phyloP scores from a whole-genome alignment of 2,797 vertebrate species.

The Picus viridis region DNA sequence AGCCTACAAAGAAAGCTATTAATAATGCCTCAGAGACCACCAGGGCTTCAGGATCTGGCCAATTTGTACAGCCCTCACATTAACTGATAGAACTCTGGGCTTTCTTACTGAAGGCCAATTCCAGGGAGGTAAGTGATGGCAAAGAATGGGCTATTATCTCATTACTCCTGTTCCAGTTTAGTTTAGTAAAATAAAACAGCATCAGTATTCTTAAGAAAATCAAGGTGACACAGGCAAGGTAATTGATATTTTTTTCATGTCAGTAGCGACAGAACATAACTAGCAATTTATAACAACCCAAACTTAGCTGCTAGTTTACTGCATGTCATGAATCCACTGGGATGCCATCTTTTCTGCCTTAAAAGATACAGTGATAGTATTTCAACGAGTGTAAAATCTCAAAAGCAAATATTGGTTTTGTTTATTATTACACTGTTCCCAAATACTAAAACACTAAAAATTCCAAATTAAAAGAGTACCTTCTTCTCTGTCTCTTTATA shows the following conservation, averaged over 20 bases:
- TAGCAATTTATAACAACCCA: neutral
- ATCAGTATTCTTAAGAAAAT: neutral
- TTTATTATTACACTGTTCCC: neutral
- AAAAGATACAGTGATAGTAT: neutral
- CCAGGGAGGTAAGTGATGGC: neutral
- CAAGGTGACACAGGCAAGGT: neutral
- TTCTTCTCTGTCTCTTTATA: neutral
- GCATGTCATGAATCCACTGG: neutral
- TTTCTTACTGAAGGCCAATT: neutral
- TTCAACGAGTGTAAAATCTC: neutral
- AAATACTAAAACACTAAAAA: neutral
- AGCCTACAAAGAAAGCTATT: constrained; percentile 41
- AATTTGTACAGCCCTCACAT: constrained; percentile 21
- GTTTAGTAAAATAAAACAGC: neutral
- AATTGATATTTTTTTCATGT: neutral
- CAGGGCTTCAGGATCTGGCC: neutral
- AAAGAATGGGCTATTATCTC: neutral
- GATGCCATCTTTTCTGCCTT: neutral
- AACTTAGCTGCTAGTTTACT: neutral
- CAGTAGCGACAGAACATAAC: neutral
- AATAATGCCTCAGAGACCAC: constrained; percentile 51
- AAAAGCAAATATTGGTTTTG: neutral
- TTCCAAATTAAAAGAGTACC: neutral
- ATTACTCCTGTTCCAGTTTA: neutral
- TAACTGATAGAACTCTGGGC: constrained; percentile 33